phyloP scores from a whole-genome alignment of 2,888 invertebrate genomes.

The Troides aeacus region DNA sequence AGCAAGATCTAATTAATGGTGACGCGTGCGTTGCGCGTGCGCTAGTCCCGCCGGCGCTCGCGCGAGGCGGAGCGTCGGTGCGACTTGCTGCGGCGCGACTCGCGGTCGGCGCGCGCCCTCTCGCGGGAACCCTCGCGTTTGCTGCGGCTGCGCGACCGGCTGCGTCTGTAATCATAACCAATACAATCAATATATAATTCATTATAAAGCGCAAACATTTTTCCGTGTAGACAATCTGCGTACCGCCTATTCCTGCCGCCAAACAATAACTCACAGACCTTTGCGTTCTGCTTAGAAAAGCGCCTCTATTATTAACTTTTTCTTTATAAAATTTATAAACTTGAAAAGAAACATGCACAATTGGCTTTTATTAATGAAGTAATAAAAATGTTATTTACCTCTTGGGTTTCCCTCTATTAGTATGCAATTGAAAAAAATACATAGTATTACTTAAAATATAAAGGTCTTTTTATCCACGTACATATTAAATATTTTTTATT shows the following conservation, averaged over 20 bases:
- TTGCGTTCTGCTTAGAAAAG: too few relatives aligned
- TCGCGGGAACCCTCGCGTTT: slow-evolving; percentile 51
- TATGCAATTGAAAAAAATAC: neutral
- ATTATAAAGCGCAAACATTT: neutral
- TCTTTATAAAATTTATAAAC: too few relatives aligned
- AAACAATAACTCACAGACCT: too few relatives aligned
- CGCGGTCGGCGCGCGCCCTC: slow-evolving; percentile 55
- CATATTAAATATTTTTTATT: too few relatives aligned
- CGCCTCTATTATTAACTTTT: too few relatives aligned
- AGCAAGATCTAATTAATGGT: neutral
- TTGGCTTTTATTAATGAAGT: neutral
- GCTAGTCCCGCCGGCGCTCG: slow-evolving; percentile 64
- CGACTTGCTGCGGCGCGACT: slow-evolving; percentile 60
- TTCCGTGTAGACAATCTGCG: neutral
- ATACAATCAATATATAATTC: neutral
- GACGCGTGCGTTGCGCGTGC: neutral
- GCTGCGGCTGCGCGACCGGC: slow-evolving; percentile 58
- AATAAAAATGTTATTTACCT: neutral
- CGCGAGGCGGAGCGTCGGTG: slow-evolving; percentile 65
- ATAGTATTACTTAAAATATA: neutral
- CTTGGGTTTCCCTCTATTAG: neutral
- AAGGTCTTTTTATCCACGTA: neutral
- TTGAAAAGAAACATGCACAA: neutral
- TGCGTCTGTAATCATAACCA: slow-evolving; percentile 37
- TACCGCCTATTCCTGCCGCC: too few relatives aligned